A percentile compares a stretch with the other conserved stretches of the same genome.
These are phyloP conservation scores for Tiliqua scincoides DNA, from an alignment of 2,113 vertebrate species.

Conservation along the genomic window DNA sequence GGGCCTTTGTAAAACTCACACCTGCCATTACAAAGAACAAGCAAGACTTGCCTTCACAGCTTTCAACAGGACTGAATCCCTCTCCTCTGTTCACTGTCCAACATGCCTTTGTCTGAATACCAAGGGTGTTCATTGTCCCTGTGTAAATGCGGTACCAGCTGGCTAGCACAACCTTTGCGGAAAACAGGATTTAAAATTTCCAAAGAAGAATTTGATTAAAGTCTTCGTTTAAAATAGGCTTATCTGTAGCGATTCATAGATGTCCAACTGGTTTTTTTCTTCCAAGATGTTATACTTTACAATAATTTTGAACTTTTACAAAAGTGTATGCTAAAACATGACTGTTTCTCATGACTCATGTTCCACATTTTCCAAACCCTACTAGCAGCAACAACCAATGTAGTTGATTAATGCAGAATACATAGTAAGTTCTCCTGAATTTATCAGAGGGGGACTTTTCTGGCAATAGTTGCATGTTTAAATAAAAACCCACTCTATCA, in stretches of 20 bases:
- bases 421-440: no score
- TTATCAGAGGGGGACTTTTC: no score
- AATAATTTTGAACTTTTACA: not conserved
- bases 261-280: not conserved
- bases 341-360: no score
- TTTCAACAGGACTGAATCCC: conserved; percentile 91
- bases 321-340: not conserved
- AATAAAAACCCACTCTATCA: no score
- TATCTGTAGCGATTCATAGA: not conserved
- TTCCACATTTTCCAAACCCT: no score
- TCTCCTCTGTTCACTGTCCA: conserved; percentile 97
- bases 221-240: conserved; percentile 16
- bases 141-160: conserved; percentile 92
- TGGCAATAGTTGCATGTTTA: no score
- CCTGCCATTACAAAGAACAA: not conserved
- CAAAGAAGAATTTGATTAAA: conserved; percentile 40
- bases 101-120: conserved; percentile 89
- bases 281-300: conserved; percentile 11
- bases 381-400: no score
- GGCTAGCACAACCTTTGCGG: conserved; percentile 89
- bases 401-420: no score
- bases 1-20: not conserved
- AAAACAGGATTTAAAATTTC: conserved; percentile 56
- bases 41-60: conserved; percentile 89
- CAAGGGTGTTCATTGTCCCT: conserved; percentile 83